Base-by-base conservation (phyloP, 1,140 invertebrate species). In the Drosophila suzukii region DNA sequence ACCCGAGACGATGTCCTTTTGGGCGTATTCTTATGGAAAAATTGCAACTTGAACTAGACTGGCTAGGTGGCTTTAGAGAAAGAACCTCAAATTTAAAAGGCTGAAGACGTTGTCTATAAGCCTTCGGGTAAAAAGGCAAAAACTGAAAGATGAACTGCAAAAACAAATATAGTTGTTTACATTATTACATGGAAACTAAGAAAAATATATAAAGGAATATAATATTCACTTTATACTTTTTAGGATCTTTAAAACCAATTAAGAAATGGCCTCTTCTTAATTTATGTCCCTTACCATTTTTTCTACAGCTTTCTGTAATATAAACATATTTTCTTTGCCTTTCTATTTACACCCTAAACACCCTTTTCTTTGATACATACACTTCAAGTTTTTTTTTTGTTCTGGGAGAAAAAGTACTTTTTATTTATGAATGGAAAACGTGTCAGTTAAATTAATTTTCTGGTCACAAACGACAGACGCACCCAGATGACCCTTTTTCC, bases 401-500 rank as follows among this genome's bases (percentile, higher is more conserved):
- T 55, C 62, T 73, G 41, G 20, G 50, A 51, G 38, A 43, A 72
- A 71, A 39, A 60, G 43, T 54, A 62, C 58, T 47, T 66, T 39
- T 72, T 63, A 47, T 71, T 63, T 43, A 53, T 75, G 59, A 57
- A 75, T 75, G 59, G 46, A 65, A 75, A 75, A 75, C 59, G 71
- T 75, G 73, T 75, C 73, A 75, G 71, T 75, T 58, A 75, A 75
- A 75, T 75, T 65, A 75, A 75, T 75, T 75, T 75, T 75, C 71
- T 75, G 71, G 73, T 57, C 71, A 75, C n/a, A 65, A 46, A 17
- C 32, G 41, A 67, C 66, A 68, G 32, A 63, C 63, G 53, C 53
- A 44, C 36, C 46, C 50, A 50, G 58, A 47, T 56, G 59, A 57
- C 71, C 73, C 71, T 65, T 75, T 75, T 75, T 62, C 17, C n/a